Percentiles rank a stretch among this genome's conserved stretches.
Conservation (phyloP, 2,113 vertebrate species). For the Oreamnos americanus region DNA sequence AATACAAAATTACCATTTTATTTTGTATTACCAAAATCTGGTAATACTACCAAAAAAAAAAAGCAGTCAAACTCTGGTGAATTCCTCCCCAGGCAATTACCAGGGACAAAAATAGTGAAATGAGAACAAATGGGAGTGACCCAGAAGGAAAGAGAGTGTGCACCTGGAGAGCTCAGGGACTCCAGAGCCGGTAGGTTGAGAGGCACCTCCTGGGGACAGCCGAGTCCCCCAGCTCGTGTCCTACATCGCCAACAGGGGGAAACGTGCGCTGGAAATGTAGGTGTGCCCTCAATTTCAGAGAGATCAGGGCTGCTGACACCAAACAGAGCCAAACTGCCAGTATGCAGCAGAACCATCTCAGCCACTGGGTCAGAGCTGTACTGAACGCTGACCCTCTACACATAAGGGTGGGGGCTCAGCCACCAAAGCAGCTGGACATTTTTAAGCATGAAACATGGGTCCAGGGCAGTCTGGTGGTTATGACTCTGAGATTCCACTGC, state of each 20-base stretch:
- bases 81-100: slow-evolving; percentile 62
- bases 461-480: neutral
- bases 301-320: neutral
- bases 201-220: slow-evolving; percentile 9
- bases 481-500: neutral
- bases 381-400: neutral
- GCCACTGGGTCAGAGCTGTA: neutral
- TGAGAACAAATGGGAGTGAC: slow-evolving; percentile 59
- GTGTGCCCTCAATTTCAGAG: slow-evolving; percentile 53
- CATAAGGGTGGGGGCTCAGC: neutral
- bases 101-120: slow-evolving; percentile 69
- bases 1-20: neutral
- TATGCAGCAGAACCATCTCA: neutral
- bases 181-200: neutral
- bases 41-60: neutral
- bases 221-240: slow-evolving; percentile 54
- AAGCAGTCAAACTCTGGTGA: slow-evolving; percentile 50
- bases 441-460: neutral
- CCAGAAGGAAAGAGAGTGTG: slow-evolving; percentile 56
- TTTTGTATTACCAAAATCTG: slow-evolving; percentile 15
- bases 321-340: neutral
- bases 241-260: slow-evolving; percentile 50
- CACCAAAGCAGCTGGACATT: neutral
- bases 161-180: slow-evolving; percentile 48
- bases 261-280: slow-evolving; percentile 41